Percentiles rank a stretch among this genome's conserved stretches.
phyloP scores from a whole-genome alignment of 2,113 vertebrate species.

The Perca schrenkii region DNA sequence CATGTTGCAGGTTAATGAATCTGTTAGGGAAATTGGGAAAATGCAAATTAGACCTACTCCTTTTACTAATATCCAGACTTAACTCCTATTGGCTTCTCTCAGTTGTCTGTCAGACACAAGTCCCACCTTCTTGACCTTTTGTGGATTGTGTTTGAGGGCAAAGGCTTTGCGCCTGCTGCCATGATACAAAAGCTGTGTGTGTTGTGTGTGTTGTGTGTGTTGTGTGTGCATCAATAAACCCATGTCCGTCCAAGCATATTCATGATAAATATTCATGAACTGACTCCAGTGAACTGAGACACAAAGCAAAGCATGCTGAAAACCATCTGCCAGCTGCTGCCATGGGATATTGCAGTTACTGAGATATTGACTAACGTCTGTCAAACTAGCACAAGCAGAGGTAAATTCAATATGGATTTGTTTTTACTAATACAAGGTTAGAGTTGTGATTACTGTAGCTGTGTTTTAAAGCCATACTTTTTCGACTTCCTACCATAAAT shows the following conservation, averaged over 20 bases:
- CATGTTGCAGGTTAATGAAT: neutral
- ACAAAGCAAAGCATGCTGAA: conserved; percentile 55
- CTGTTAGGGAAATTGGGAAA: neutral
- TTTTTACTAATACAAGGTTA: neutral
- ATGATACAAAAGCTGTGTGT: conserved; percentile 8
- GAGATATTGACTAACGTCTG: conserved; percentile 50
- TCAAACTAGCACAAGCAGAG: neutral
- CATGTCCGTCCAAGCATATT: conserved; percentile 20
- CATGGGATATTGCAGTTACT: conserved; percentile 39
- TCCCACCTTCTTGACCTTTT: conserved; percentile 37
- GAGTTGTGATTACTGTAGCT: neutral
- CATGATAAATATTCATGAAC: conserved; percentile 73
- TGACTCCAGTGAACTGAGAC: conserved; percentile 62
- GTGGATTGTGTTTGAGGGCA: conserved; percentile 43
- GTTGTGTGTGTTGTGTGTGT: conserved; percentile 33
- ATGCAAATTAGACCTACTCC: neutral
- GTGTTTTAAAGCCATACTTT: neutral
- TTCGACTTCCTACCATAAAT: neutral
- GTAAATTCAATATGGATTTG: neutral
- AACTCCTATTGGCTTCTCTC: conserved; percentile 6
- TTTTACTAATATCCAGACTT: neutral
- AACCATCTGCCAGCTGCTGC: conserved; percentile 70
- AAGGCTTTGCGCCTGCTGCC: conserved; percentile 47
- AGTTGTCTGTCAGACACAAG: conserved; percentile 1
- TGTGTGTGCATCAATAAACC: neutral